phyloP scores from a whole-genome alignment of 2,113 vertebrate species.

The Saguinus midas region DNA sequence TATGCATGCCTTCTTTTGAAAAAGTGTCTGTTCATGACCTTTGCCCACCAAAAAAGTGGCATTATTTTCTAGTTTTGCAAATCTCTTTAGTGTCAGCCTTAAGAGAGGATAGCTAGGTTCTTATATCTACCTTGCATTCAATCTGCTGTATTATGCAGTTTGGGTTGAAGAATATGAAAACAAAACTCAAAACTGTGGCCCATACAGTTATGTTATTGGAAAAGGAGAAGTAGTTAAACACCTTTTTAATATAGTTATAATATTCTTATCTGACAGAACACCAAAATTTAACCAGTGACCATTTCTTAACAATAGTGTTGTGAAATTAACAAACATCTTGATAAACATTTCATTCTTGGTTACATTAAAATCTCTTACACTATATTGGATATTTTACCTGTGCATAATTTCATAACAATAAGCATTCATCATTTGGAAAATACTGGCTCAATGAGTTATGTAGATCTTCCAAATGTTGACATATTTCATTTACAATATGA shows the following conservation, averaged over 20 bases:
- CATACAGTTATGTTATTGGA: neutral
- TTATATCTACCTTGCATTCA: neutral
- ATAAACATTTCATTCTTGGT: neutral
- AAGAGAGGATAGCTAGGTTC: neutral
- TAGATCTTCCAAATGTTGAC: neutral
- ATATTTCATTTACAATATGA: conserved; percentile 19
- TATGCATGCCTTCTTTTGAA: too few relatives aligned
- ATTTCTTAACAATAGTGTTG: neutral
- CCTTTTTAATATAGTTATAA: neutral
- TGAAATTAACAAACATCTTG: neutral
- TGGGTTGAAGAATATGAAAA: neutral
- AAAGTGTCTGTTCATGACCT: too few relatives aligned
- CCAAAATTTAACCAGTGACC: neutral
- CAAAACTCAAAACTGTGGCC: too few relatives aligned
- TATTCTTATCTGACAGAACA: neutral
- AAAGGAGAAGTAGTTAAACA: neutral
- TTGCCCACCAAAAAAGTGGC: neutral
- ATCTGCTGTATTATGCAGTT: neutral
- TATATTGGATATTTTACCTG: neutral
- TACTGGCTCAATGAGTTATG: neutral
- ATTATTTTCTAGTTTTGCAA: neutral
- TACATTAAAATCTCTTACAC: neutral
- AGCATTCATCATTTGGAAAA: neutral
- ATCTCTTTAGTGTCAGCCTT: neutral
- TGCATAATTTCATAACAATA: neutral